Percentiles rank a stretch among this genome's conserved stretches.
These are phyloP conservation scores for Condylostylus longicornis DNA, from an alignment of 1,140 invertebrate genomes.

Conservation along the genomic window DNA sequence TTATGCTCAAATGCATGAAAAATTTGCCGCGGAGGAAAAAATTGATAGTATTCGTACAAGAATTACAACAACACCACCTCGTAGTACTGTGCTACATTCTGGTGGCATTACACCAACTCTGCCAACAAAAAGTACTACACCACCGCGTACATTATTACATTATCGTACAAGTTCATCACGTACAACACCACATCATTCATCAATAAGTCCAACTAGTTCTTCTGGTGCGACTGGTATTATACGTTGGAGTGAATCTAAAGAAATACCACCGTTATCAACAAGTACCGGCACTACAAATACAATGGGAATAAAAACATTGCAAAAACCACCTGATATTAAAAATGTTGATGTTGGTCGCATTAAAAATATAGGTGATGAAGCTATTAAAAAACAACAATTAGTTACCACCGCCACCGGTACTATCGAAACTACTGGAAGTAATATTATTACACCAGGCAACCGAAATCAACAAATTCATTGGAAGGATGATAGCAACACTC, in stretches of 20 bases:
- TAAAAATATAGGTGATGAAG: slow-evolving; percentile 31
- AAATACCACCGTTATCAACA: slow-evolving; percentile 12
- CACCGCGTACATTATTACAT: no score
- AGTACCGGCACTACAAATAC: no score
- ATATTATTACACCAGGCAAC: slow-evolving; percentile 2
- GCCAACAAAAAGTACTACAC: no score
- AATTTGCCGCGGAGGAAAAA: slow-evolving; percentile 18
- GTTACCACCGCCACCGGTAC: slow-evolving; percentile 20
- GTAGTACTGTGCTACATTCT: not conserved
- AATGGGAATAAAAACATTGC: no score
- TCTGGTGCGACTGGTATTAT: not conserved
- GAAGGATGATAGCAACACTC: slow-evolving; percentile 16
- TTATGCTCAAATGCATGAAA: slow-evolving; percentile 14
- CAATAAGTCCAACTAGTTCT: no score
- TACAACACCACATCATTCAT: not conserved
- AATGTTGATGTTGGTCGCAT: no score
- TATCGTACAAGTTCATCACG: not conserved
- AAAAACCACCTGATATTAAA: no score
- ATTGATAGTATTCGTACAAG: slow-evolving; percentile 26
- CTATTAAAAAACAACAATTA: no score
- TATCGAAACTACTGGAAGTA: slow-evolving; percentile 19
- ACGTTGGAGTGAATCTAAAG: slow-evolving; percentile 19
- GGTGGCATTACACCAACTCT: no score
- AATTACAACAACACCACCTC: slow-evolving; percentile 19
- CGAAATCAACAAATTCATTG: slow-evolving; percentile 10